Evolutionary conservation across 2,797 vertebrate genomes (phyloP), one percentile per base, ranked within the genome.

Genomic region (Chaetodon trifasciatus): DNA sequence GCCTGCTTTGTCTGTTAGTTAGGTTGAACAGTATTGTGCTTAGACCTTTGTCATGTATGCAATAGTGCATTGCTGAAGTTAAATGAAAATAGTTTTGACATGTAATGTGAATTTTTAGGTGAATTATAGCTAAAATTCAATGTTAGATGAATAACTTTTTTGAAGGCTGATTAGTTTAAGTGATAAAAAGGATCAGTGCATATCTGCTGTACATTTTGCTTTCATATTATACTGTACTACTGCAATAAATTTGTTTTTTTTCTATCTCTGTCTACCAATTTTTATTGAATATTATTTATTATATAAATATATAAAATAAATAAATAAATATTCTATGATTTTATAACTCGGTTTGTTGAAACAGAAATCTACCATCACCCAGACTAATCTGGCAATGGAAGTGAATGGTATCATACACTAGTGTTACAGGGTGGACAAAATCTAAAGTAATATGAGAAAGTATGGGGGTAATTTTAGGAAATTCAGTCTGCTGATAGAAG

Each of bases 121-220:
- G 63, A 88, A 81, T 67, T 75, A 79, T 81, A 78, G 79, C 53
- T 70, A n/a, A 83, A 79, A 81, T 79, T 74, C 15, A 81, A 76
- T 74, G 52, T 74, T 88, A 79, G 42, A 78, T 74, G 28, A 81
- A 65, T 57, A 64, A 16, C 6, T 72, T 84, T 75, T 78, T 89
- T 92, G 91, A 93, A 91, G 90, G 82, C 84, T 88, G 62, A 70
- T 80, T 84, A 79, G 78, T 91, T 86, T 70, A 73, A 82, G 76
- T 79, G 57, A 81, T 85, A 70, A 69, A 78, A 83, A 57, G 62
- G 89, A 85, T 91, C 80, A 80, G 39, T 91, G 81, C 77, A 82
- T 88, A 89, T 76, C 71, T 90, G 88, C 86, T 95, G 93, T 95
- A 94, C 64, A 94, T 94, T 85, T 79, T 91, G 86, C 92, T 93